phyloP scores from a whole-genome alignment of 30 jellyfish, hydroid and myxozoan genomes.

The Cassiopea andromeda region DNA sequence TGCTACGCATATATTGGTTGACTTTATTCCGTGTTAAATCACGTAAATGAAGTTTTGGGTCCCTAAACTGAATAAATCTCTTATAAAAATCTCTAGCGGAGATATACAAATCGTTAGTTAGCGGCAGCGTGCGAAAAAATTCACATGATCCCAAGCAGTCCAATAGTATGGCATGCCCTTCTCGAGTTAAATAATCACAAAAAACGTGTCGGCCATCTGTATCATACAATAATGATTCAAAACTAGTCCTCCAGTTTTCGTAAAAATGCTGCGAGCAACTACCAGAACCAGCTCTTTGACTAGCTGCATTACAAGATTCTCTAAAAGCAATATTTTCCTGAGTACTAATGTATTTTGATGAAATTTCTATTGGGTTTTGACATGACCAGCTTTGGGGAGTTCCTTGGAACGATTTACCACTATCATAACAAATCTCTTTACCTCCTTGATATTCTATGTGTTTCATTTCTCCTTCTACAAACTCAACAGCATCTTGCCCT shows the following conservation, averaged over 20 bases:
- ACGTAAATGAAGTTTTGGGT: slow-evolving; percentile 73
- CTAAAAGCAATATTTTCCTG: slow-evolving; percentile 21
- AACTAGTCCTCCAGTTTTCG: slow-evolving; percentile 71
- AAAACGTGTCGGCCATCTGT: slow-evolving; percentile 76
- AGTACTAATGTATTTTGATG: slow-evolving; percentile 5
- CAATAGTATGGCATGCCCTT: slow-evolving; percentile 57
- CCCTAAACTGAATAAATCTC: slow-evolving; percentile 80
- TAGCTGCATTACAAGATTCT: slow-evolving; percentile 25
- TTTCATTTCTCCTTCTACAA: slow-evolving; percentile 53
- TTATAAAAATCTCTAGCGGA: slow-evolving; percentile 87
- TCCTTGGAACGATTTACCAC: slow-evolving; percentile 40
- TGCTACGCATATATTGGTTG: slow-evolving; percentile 72
- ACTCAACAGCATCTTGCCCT: slow-evolving; percentile 87
- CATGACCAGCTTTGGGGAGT: slow-evolving; percentile 51
- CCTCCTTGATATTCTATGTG: slow-evolving; percentile 34
- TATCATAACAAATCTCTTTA: slow-evolving; percentile 32
- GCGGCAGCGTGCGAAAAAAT: slow-evolving; percentile 50
- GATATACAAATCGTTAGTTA: slow-evolving; percentile 56
- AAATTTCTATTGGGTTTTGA: slow-evolving; percentile 41
- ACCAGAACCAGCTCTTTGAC: neutral
- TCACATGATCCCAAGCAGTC: slow-evolving; percentile 84
- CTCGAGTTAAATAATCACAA: slow-evolving; percentile 55
- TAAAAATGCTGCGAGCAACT: slow-evolving; percentile 38
- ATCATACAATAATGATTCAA: slow-evolving; percentile 55
- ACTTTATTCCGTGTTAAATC: slow-evolving; percentile 81